Base-by-base conservation (phyloP, 2,888 invertebrate species). In the Plagodis dolabraria region DNA sequence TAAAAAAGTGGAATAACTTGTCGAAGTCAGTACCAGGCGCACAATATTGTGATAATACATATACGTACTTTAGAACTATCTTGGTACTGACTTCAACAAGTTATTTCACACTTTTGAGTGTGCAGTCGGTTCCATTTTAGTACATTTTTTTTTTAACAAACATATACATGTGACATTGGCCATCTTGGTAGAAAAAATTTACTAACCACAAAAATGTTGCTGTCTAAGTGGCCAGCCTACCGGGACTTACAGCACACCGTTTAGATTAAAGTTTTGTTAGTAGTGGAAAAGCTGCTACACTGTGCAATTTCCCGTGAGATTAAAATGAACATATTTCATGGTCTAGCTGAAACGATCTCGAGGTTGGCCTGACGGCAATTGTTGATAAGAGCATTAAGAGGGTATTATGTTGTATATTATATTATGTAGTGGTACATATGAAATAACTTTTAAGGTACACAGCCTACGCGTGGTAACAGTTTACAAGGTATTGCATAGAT, bases 211-310 rank as follows among this genome's bases (percentile, higher is more conserved):
- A 89, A 87, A 86, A 85, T 80, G 71, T 82, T 69, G 79, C 72
- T 68, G 71, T 68, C 67, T 63, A 65, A 69, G 67, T 65, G 62
- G 64, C 70, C 53, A 60, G 64, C 76, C 82, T 75, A 62, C 60
- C 53, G 83, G 81, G 81, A 79, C 70, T 59, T 64, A 57, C 74
- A 68, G 75, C 71, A 64, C 68, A 63, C 75, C 71, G 76, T 79
- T 76, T 78, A 81, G 76, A 86, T 86, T 85, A 85, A 86, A 86
- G 84, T 88, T 88, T 86, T 77, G 84, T 81, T 86, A 85, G 4
- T 85, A 85, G 82, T 81, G 80, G 75, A 80, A 81, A 81, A 81
- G 83, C 80, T 80, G 76, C 74, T 72, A 76, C 74, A 74, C 72
- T 68, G 65, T 66, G 67, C 79, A 74, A 86, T 86, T 86, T 87